These are phyloP conservation scores for Numida meleagris DNA, from an alignment of 2,113 vertebrate genomes.

Conservation along the genomic window DNA sequence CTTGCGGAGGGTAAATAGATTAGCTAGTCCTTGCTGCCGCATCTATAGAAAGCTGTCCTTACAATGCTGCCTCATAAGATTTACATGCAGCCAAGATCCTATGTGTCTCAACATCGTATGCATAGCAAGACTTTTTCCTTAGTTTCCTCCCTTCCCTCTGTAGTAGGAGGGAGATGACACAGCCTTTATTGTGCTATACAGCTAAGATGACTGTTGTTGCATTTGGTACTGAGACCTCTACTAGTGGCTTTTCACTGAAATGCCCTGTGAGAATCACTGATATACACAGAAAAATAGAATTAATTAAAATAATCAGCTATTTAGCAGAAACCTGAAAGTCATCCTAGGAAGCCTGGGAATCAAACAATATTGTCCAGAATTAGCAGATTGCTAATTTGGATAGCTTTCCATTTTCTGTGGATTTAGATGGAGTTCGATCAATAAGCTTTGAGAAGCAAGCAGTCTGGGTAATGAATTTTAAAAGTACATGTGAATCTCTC, in stretches of 20 bases:
- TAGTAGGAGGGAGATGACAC: background rate
- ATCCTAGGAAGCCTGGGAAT: conserved; percentile 33
- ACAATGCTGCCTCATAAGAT: background rate
- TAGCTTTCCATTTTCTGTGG: conserved; percentile 53
- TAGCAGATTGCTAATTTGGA: conserved; percentile 68
- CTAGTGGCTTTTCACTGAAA: background rate
- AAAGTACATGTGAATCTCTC: conserved; percentile 9
- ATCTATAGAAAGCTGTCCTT: background rate
- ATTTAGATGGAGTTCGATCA: conserved; percentile 43
- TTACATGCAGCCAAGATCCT: background rate
- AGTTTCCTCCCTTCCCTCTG: background rate
- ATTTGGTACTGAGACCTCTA: background rate
- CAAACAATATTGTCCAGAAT: conserved; percentile 58
- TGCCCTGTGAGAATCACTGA: background rate
- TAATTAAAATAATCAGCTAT: conserved; percentile 52
- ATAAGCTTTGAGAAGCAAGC: conserved; percentile 42
- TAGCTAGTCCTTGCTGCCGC: background rate
- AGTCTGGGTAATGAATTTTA: conserved; percentile 52
- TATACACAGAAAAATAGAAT: background rate
- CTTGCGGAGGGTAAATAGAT: background rate
- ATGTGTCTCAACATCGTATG: accelerated
- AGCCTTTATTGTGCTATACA: accelerated
- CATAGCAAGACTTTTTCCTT: background rate
- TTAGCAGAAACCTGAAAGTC: conserved; percentile 62
- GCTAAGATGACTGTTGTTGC: background rate